Base-by-base conservation (phyloP, 2,113 vertebrate genomes). In the Maylandia zebra region DNA sequence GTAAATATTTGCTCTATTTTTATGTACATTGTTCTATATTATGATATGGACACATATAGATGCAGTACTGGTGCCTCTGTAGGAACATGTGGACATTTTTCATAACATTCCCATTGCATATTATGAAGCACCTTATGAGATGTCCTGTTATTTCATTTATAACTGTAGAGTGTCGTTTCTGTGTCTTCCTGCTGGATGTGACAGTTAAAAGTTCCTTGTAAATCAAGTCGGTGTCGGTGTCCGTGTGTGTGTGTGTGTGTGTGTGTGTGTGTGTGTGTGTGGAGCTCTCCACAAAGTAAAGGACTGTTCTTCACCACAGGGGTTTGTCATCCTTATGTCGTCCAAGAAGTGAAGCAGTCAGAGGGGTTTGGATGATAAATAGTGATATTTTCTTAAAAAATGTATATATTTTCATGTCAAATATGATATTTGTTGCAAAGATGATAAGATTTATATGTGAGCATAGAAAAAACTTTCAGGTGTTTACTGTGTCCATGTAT, bases 21-120 rank as follows among this genome's bases (percentile, higher is more conserved):
- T 94, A 92, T 96, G 94, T 96, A 95, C 94, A 95, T 95, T 89
- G 91, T 96, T 96, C 96, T 96, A 91, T 96, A 96, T 96, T 95
- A 88, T 88, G 85, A 95, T 94, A 85, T 96, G 85, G 85, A 96
- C 94, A 32, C 17, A 78, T 82, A 86, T 95, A 91, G 92, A 87
- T 91, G 83, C 86, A 79, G 93, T 89, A 45, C 71, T 48, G 69
- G 85, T 91, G 91, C 92, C 86, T 95, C 86, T 87, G 87, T 93
- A 94, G 88, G 88, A 78, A 83, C 45, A 69, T 84, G 83, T 88
- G 86, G 89, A 91, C 78, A 45, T 82, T 93, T 93, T 92, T 93
- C 93, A 82, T 91, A 93, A 96, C 95, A 94, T 96, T 96, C 92
- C 91, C 78, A 89, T 91, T 88, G 41, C 50, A 57, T 94, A 86